phyloP scores from a whole-genome alignment of 2,113 vertebrate species.

The Megaleporinus macrocephalus region DNA sequence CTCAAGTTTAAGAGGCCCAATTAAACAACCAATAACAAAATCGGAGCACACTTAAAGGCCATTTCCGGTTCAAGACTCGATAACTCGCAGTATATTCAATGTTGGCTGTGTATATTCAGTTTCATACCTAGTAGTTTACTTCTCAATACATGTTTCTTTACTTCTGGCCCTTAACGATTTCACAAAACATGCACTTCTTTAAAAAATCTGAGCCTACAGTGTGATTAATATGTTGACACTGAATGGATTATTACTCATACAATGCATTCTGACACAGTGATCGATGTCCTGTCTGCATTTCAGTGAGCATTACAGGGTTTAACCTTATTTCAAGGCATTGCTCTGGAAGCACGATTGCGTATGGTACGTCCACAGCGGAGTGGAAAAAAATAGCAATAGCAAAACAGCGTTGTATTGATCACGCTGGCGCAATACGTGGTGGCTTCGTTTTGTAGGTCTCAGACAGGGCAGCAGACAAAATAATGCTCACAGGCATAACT shows the following conservation, averaged over 20 bases:
- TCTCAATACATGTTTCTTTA: no score
- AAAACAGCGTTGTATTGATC: background rate
- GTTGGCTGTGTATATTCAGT: no score
- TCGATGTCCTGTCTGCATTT: background rate
- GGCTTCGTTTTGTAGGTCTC: background rate
- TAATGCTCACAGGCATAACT: background rate
- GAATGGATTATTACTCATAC: conserved; percentile 13
- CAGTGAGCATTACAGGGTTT: background rate
- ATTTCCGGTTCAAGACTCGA: no score
- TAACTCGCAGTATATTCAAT: no score
- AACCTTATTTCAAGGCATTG: background rate
- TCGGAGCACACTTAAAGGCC: no score
- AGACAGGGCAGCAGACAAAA: background rate
- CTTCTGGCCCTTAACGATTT: background rate
- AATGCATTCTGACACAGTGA: conserved; percentile 2
- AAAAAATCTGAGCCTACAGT: background rate
- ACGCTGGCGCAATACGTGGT: background rate
- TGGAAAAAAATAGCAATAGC: background rate
- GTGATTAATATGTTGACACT: background rate
- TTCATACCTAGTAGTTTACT: no score
- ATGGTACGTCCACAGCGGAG: background rate
- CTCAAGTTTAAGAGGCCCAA: no score
- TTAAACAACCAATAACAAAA: no score
- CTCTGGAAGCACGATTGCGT: background rate
- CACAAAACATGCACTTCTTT: background rate